phyloP scores from a whole-genome alignment of 2,888 invertebrate species.

The Ligdia adustata region DNA sequence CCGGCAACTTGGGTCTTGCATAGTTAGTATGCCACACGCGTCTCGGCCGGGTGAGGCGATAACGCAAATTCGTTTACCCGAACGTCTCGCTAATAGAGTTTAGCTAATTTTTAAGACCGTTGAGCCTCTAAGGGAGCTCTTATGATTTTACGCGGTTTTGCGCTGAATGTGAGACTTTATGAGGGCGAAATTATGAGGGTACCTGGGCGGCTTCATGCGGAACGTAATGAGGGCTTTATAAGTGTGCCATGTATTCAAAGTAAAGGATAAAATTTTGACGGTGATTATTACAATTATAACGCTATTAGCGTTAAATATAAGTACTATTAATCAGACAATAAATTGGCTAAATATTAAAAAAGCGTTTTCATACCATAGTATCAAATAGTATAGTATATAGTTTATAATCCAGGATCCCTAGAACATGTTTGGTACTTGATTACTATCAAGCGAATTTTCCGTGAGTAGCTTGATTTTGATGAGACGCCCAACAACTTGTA shows the following conservation, averaged over 20 bases:
- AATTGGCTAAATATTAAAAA: too few species aligned
- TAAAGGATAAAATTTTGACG: background rate
- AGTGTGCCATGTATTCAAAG: background rate
- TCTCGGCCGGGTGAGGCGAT: constrained; percentile 73
- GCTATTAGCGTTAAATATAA: too few species aligned
- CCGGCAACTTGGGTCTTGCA: constrained; percentile 68
- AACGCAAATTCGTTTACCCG: constrained; percentile 82
- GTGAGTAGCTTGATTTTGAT: too few species aligned
- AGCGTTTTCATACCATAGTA: too few species aligned
- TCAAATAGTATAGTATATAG: too few species aligned
- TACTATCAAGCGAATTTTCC: too few species aligned
- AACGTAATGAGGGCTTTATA: constrained; percentile 8
- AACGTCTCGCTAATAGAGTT: constrained; percentile 84
- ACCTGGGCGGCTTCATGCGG: constrained; percentile 8
- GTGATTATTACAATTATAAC: too few species aligned
- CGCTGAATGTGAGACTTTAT: constrained; percentile 18
- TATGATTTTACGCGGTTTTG: constrained; percentile 20
- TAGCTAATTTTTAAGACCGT: constrained; percentile 83
- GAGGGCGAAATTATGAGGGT: constrained; percentile 16
- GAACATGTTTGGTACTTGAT: too few species aligned
- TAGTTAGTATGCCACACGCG: constrained; percentile 76
- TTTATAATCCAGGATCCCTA: too few species aligned
- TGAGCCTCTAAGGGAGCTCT: constrained; percentile 52
- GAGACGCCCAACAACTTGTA: too few species aligned
- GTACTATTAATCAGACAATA: too few species aligned